Base-by-base conservation (phyloP, 2,888 invertebrate species). In the Calliopum simillimum region DNA sequence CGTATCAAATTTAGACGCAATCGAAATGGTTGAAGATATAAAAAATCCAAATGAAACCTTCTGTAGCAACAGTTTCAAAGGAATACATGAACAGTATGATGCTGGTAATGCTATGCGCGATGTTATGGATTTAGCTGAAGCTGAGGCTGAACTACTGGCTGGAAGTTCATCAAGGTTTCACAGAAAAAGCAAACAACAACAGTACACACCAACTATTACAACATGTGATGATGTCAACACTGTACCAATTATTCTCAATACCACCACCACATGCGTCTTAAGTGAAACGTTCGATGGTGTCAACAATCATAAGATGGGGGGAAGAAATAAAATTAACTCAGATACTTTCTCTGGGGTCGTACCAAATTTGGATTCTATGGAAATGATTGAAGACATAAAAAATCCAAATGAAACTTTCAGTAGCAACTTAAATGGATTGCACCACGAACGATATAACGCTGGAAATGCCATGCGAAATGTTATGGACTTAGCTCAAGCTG, bases 31-130 rank as follows among this genome's bases (percentile, higher is more conserved):
- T 72, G 71, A 16, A 69, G 55, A 13, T 67, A 79, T 82, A 23
- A 79, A 80, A 58, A 81, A 83, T 47, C 78, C 82, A 47, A 80
- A 83, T 76, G 79, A 75, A 49, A 84, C 83, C 3, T 83, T 79
- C 67, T 77, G 77, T 4, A 76, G 75, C 68, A 74, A 71, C 4
- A 63, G 64, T 23, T 58, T 69, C 11, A 68, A 61, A 14, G 56
- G 19, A 11, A 41, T 68, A 25, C 76, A 77, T 13, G 73, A 71
- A 44, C 71, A 8, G 33, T 33, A 33, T 33, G 71, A 74, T 21
- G 76, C 73, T 33, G 75, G 72, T n/a, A 75, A 77, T 41, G 82
- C 83, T 70, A 83, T 82, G 79, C 80, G 80, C 65, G 79, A 79
- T 73, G 80, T 80, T 2, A 75, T 83, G 76, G 81, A 80, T 61